phyloP scores from a whole-genome alignment of 2,113 vertebrate genomes.

The Sylvicapra grimmia region DNA sequence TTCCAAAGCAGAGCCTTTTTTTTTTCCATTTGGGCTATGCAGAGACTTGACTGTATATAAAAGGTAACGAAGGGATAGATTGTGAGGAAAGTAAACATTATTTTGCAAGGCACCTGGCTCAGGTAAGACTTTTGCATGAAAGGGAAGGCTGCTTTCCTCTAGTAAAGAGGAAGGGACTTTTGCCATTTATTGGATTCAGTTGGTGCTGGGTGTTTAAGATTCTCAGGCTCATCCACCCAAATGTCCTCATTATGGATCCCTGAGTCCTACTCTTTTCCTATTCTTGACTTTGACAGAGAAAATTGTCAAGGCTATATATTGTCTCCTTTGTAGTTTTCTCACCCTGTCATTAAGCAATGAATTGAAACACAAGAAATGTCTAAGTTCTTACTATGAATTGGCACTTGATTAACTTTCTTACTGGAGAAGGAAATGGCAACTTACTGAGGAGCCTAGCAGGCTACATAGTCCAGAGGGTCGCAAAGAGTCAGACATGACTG shows the following conservation, averaged over 20 bases:
- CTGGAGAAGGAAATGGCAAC: neutral
- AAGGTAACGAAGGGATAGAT: neutral
- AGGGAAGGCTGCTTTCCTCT: neutral
- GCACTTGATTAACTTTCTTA: neutral
- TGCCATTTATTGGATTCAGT: neutral
- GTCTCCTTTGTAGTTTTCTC: neutral
- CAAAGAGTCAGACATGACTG: neutral
- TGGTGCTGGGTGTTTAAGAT: neutral
- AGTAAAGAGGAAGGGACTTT: neutral
- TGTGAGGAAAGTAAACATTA: neutral
- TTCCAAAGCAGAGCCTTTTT: neutral
- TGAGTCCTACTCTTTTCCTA: neutral
- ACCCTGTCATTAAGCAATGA: neutral
- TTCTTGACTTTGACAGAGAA: neutral
- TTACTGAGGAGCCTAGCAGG: neutral
- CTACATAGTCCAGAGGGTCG: neutral
- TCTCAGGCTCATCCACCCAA: neutral
- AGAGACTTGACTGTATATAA: neutral
- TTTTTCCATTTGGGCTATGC: neutral
- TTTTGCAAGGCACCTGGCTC: neutral
- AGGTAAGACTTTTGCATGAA: neutral
- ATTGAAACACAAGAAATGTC: neutral
- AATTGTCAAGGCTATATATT: neutral
- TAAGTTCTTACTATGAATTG: neutral
- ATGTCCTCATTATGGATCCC: neutral